These are phyloP conservation scores for Drosophila fulvimacula DNA, from an alignment of 2,888 invertebrate species.

Conservation along the genomic window DNA sequence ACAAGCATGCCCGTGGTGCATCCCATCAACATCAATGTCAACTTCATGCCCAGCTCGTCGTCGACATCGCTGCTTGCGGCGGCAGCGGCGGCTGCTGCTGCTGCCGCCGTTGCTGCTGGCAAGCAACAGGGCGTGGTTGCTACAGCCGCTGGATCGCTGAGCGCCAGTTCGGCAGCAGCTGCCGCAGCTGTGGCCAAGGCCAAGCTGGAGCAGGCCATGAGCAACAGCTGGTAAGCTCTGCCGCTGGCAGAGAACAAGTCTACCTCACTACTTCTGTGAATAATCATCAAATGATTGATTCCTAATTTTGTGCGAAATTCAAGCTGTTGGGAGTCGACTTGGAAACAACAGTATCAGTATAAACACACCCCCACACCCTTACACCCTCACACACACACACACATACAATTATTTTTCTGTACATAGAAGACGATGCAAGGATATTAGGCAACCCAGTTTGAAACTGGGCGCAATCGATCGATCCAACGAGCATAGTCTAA, in stretches of 20 bases:
- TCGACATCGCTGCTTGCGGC: conserved; percentile 78
- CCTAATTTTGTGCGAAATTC: conserved; percentile 41
- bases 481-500: conserved; percentile 24
- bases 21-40: conserved; percentile 96
- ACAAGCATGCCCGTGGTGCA: conserved; percentile 88
- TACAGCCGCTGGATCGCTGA: conserved; percentile 42
- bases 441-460: conserved; percentile 15
- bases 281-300: conserved; percentile 80
- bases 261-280: conserved; percentile 83
- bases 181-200: conserved; percentile 76
- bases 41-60: conserved; percentile 86
- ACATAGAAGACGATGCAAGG: conserved; percentile 12
- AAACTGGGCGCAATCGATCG: conserved; percentile 19
- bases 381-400: neutral
- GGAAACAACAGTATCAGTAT: conserved; percentile 24
- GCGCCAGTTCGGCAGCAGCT: conserved; percentile 52
- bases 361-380: conserved; percentile 10
- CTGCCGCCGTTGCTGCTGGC: conserved; percentile 74
- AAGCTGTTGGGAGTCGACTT: conserved; percentile 27
- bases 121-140: conserved; percentile 63
- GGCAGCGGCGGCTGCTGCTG: conserved; percentile 75
- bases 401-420: conserved; percentile 17
- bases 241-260: conserved; percentile 68
- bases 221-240: conserved; percentile 82
- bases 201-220: conserved; percentile 82